These are phyloP conservation scores for Strix aluco DNA, from an alignment of 2,113 vertebrate genomes.

Conservation along the genomic window DNA sequence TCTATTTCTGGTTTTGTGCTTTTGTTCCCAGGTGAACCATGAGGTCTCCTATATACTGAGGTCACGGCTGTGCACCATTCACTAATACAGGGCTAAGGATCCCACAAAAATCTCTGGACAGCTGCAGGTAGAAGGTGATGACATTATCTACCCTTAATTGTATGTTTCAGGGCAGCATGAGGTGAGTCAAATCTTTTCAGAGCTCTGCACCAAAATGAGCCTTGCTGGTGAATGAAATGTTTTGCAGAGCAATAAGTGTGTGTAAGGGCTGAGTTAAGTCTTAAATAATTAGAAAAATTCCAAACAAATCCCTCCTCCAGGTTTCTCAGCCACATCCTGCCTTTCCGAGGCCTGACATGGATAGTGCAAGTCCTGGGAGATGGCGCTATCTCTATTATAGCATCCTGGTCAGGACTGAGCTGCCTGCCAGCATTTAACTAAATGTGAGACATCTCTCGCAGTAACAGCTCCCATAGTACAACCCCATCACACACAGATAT, in stretches of 20 bases:
- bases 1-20: not conserved
- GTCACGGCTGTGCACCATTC: not conserved
- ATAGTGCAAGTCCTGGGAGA: not conserved
- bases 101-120: not conserved
- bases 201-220: not conserved
- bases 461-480: not conserved
- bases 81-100: not conserved
- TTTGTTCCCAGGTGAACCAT: not conserved
- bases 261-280: not conserved
- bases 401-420: not conserved
- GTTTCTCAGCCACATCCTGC: not conserved
- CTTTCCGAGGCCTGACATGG: not conserved
- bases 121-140: not conserved
- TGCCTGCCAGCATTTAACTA: not conserved
- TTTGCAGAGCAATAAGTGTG: not conserved
- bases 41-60: accelerated
- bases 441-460: not conserved
- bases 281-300: slow-evolving; percentile 4
- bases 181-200: not conserved
- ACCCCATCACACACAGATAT: not conserved
- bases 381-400: not conserved
- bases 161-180: not conserved
- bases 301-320: not conserved
- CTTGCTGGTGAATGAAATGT: not conserved
- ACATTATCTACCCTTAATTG: not conserved